Evolutionary conservation across 1,140 invertebrate species (phyloP), one percentile per base, ranked within the genome.

Genomic region (Drosophila tristis): DNA sequence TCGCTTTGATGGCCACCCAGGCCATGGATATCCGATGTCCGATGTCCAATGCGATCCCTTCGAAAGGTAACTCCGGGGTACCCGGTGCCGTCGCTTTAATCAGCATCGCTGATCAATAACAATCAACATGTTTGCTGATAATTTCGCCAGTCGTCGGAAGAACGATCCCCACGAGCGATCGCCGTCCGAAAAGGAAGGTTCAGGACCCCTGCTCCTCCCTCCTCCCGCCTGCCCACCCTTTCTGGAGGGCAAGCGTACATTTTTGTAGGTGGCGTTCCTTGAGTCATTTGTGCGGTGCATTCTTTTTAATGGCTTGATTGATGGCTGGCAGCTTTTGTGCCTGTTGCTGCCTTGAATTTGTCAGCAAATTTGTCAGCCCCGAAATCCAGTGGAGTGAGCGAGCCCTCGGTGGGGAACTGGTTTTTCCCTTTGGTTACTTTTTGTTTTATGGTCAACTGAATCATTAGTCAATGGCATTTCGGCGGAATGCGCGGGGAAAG

Each of bases 111-210:
- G 84, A 89, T 89, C 84, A 89, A 89, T 89, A 89, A 89, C 84
- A 89, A 89, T 89, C 85, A 89, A 89, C 85, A 89, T 90, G 85
- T 89, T 89, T 89, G 80, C 76, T 80, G 84, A 89, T 89, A 84
- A 89, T 80, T 89, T 90, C 50, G 72, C 67, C 64, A 75, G 63
- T 71, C 71, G 54, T 77, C 35, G 44, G 53, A 45, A 45, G 45
- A 71, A 50, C 31, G 7, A 29, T 29, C 26, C 7, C 5, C 26
- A 26, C 26, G 5, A 26, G 26, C 26, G 31, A 15, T 70, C 57
- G 0, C 35, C 57, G 3, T 43, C 49, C 51, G 11, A 51, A 11
- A n/a, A 35, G 43, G 54, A 58, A 56, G 25, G 67, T 26, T 26
- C 26, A n/a, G 3, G 44, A 58, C 45, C 54, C 56, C 29, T 15